Evolutionary conservation across 2,888 invertebrate genomes (phyloP).

Genomic region (Yponomeuta cagnagella): DNA sequence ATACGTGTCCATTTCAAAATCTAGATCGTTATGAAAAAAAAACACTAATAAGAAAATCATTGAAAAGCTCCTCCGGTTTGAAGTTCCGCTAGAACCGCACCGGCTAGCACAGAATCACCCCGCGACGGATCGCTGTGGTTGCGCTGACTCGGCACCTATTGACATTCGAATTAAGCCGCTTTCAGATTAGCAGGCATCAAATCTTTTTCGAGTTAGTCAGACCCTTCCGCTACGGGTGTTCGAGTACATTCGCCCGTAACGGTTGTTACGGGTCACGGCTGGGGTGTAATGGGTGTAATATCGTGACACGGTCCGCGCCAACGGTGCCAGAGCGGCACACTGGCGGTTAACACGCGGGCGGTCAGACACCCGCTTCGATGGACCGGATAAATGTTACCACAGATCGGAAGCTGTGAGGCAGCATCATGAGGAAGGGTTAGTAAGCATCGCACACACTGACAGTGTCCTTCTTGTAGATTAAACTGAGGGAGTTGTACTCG

Average conservation of each 20-base stretch:
- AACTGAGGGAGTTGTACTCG: too few relatives aligned
- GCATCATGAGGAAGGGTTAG: too few relatives aligned
- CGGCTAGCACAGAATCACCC: neutral
- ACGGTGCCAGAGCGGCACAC: neutral
- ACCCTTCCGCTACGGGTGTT: neutral
- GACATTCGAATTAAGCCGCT: constrained; percentile 1
- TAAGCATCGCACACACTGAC: too few relatives aligned
- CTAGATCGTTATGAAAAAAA: too few relatives aligned
- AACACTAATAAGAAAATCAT: too few relatives aligned
- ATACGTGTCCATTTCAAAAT: too few relatives aligned
- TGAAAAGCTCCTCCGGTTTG: neutral
- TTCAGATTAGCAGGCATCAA: neutral
- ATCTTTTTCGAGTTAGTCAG: neutral
- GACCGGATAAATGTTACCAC: too few relatives aligned
- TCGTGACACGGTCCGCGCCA: neutral
- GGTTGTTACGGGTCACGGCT: neutral
- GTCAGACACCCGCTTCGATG: too few relatives aligned
- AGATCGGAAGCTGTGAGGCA: too few relatives aligned
- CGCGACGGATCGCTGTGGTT: neutral
- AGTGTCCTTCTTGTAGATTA: too few relatives aligned
- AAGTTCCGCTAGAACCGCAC: neutral
- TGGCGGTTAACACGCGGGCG: neutral
- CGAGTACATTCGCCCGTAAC: neutral
- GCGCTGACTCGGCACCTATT: neutral
- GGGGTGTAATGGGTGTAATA: neutral